These are phyloP conservation scores for Mallotus villosus DNA, from an alignment of 2,797 vertebrate species.

Conservation along the genomic window DNA sequence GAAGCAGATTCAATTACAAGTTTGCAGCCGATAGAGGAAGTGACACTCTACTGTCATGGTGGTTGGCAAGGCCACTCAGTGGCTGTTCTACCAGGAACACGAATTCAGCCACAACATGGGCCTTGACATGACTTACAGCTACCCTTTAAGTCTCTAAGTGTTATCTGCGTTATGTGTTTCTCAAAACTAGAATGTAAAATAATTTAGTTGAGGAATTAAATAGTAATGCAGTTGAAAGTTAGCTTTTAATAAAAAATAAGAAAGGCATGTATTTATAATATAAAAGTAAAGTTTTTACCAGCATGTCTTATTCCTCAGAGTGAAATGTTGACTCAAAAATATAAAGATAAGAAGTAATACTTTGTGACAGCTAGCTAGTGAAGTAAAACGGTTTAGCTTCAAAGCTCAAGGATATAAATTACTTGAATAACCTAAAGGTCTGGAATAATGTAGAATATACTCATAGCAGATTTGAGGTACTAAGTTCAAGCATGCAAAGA, in stretches of 20 bases:
- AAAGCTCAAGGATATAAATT: conserved; percentile 22
- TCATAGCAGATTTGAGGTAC: conserved; percentile 22
- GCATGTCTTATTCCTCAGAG: no score
- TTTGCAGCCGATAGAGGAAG: conserved; percentile 20
- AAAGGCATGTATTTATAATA: no score
- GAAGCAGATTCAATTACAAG: conserved; percentile 50
- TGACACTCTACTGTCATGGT: conserved; percentile 15
- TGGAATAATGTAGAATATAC: conserved; percentile 16
- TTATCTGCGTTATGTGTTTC: no score
- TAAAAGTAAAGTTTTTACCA: no score
- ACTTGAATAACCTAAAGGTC: conserved; percentile 23
- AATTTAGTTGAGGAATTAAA: no score
- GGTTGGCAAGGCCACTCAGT: conserved; percentile 9
- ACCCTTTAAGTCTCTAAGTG: no score
- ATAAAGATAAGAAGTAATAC: conserved; percentile 22
- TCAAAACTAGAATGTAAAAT: neutral
- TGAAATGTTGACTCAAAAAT: conserved; percentile 3
- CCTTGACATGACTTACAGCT: neutral
- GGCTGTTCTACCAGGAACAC: neutral
- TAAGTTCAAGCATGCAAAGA: conserved; percentile 13
- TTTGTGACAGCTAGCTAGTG: conserved; percentile 19
- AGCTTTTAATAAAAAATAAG: no score
- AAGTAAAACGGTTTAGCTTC: conserved; percentile 14
- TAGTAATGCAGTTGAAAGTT: no score
- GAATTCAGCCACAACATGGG: neutral